phyloP scores from a whole-genome alignment of 2,797 vertebrate species.

The Pangasius larnaudii region DNA sequence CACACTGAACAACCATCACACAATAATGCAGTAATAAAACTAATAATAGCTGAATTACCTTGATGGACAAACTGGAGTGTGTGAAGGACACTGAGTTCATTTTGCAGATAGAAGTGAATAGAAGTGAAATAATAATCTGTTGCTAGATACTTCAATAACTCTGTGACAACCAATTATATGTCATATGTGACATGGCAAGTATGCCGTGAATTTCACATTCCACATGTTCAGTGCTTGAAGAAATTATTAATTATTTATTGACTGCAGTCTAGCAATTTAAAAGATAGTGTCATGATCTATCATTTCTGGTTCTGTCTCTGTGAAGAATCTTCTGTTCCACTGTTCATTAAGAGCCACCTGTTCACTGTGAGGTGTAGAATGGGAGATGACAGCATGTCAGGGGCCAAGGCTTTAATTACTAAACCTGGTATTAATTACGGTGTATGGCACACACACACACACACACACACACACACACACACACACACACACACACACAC shows the following conservation, averaged over 20 bases:
- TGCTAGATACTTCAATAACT: not conserved
- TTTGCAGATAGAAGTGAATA: not conserved
- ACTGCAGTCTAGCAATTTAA: not conserved
- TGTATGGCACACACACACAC: not conserved
- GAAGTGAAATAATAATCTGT: not conserved
- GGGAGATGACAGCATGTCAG: constrained; percentile 11
- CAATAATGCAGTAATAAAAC: not conserved
- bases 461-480: not conserved
- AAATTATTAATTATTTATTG: constrained; percentile 1
- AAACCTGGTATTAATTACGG: constrained; percentile 3
- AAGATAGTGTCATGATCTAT: not conserved
- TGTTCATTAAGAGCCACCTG: constrained; percentile 31
- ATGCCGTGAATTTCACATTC: not conserved
- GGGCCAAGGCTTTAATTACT: constrained; percentile 32
- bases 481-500: not conserved
- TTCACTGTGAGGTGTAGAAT: constrained; percentile 15
- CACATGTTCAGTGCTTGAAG: not conserved
- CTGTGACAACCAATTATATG: not conserved
- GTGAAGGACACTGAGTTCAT: not conserved
- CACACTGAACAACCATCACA: not conserved
- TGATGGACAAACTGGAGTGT: not conserved
- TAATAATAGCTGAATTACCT: not conserved
- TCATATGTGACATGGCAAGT: not conserved
- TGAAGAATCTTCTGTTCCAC: not conserved
- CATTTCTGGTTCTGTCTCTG: not conserved